Conservation (phyloP, 2,113 vertebrate species). For the Anoura caudifer region DNA sequence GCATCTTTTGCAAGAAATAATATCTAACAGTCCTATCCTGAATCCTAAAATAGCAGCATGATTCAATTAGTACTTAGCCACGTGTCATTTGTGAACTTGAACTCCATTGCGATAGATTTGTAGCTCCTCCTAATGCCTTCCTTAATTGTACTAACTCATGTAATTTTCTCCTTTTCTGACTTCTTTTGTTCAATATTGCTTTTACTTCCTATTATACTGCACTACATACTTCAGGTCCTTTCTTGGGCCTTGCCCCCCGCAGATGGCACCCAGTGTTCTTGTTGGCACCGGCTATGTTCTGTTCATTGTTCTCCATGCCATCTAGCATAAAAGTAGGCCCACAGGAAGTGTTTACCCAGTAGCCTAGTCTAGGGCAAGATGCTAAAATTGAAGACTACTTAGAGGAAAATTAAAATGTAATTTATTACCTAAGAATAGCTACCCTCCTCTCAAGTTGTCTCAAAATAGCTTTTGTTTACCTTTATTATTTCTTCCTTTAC, state of each 20-base stretch:
- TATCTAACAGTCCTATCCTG: neutral
- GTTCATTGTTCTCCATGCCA: neutral
- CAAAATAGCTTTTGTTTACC: slow-evolving; percentile 60
- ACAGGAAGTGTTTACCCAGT: neutral
- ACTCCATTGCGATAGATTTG: neutral
- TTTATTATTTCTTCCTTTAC: slow-evolving; percentile 45
- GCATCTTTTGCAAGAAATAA: neutral
- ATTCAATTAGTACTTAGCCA: slow-evolving; percentile 31
- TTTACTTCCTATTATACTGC: neutral
- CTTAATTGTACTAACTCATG: neutral
- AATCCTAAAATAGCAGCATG: slow-evolving; percentile 20
- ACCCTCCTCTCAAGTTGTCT: slow-evolving; percentile 44
- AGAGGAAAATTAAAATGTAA: slow-evolving; percentile 67
- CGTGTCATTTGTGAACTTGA: neutral
- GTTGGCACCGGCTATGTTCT: neutral
- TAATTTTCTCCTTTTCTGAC: neutral
- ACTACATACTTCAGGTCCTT: neutral
- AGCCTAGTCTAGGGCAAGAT: neutral
- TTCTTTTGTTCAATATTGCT: neutral
- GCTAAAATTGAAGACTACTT: slow-evolving; percentile 49
- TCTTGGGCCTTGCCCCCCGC: neutral
- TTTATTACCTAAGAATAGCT: slow-evolving; percentile 65
- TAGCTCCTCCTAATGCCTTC: neutral
- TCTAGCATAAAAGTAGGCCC: neutral
- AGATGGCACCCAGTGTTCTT: neutral